Percentiles rank a stretch among this genome's conserved stretches.
Evolutionary conservation across 92 coral and sea anemone genomes (phyloP).

Genomic region (Umimayanthus kanabou): DNA sequence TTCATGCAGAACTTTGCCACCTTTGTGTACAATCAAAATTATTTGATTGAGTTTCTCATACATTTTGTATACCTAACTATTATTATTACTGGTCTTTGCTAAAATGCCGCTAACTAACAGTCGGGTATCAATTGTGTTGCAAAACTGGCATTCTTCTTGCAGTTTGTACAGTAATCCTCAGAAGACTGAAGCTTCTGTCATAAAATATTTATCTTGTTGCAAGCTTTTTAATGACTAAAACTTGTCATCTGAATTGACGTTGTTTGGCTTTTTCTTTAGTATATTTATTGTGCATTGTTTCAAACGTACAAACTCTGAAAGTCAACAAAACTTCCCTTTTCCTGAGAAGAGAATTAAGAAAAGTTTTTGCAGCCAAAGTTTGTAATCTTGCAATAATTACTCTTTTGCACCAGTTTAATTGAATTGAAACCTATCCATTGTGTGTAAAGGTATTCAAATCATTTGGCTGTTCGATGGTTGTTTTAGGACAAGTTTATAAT

Average conservation of each 20-base stretch:
- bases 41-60: neutral
- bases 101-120: too few species aligned
- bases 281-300: neutral
- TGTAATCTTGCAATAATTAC: neutral
- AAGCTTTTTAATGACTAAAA: conserved; percentile 22
- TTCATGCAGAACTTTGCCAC: neutral
- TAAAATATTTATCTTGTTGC: conserved; percentile 26
- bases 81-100: too few species aligned
- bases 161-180: neutral
- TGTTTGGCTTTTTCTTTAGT: conserved; percentile 14
- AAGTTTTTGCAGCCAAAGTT: neutral
- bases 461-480: neutral
- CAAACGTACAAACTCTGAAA: neutral
- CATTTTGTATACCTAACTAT: neutral
- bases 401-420: neutral
- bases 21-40: neutral
- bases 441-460: neutral
- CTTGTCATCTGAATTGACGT: neutral
- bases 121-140: too few species aligned
- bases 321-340: neutral
- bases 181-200: neutral
- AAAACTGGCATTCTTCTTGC: neutral
- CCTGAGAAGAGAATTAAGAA: neutral
- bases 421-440: neutral
- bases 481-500: neutral